A percentile compares a stretch with the other conserved stretches of the same genome.
Evolutionary conservation across 2,888 invertebrate genomes (phyloP).

Genomic region (Stegana nigrithorax): DNA sequence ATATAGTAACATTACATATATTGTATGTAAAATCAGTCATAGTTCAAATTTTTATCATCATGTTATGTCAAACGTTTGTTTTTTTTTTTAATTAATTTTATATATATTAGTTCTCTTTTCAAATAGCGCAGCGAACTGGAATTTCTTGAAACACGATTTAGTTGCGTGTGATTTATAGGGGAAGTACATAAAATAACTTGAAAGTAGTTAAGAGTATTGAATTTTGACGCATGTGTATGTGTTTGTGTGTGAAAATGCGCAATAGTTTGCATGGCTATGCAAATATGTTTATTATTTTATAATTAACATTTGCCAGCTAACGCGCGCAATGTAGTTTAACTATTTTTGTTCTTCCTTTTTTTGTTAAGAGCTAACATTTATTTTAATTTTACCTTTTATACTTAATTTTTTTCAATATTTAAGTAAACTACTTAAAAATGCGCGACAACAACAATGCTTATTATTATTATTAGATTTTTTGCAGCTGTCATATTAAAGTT

Average conservation of each 20-base stretch:
- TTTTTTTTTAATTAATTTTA: background rate
- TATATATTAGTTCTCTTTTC: background rate
- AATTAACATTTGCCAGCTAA: no score
- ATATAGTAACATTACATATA: conserved; percentile 27
- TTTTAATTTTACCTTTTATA: background rate
- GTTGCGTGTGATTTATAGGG: no score
- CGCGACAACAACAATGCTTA: conserved; percentile 24
- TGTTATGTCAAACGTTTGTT: conserved; percentile 1
- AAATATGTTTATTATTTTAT: background rate
- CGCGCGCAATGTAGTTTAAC: background rate
- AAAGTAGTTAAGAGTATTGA: no score
- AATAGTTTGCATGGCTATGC: background rate
- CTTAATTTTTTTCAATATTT: conserved; percentile 17
- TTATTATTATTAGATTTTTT: background rate
- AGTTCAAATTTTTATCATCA: conserved; percentile 36
- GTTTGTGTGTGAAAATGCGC: no score
- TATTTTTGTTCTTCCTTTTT: background rate
- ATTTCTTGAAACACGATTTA: background rate
- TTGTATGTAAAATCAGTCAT: conserved; percentile 60
- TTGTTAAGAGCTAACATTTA: background rate
- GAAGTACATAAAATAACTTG: no score
- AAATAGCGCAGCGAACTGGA: background rate
- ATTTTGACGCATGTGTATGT: no score
- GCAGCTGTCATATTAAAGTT: background rate
- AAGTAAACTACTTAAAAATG: conserved; percentile 27